phyloP scores from a whole-genome alignment of 37 sponge, comb jelly and placozoan genomes.

The Eunapius fragilis region DNA sequence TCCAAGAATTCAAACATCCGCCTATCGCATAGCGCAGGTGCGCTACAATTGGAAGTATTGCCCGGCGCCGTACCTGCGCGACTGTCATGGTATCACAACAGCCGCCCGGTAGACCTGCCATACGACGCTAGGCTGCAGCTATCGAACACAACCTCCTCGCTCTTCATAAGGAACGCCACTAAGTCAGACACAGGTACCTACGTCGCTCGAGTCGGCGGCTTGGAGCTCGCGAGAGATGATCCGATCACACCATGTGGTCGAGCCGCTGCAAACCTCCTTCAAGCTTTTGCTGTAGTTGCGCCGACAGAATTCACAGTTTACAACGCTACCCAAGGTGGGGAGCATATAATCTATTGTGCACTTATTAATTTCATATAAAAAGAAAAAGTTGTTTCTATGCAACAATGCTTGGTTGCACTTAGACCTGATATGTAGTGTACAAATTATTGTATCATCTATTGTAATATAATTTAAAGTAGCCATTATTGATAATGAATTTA shows the following conservation, averaged over 20 bases:
- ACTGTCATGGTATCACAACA: not conserved
- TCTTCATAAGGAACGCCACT: not conserved
- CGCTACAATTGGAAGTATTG: not conserved
- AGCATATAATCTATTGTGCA: not conserved
- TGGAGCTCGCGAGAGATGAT: not conserved
- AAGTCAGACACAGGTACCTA: not conserved
- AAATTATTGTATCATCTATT: too few relatives aligned
- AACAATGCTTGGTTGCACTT: too few relatives aligned
- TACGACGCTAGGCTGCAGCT: not conserved
- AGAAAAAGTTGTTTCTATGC: too few relatives aligned
- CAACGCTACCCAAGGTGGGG: not conserved
- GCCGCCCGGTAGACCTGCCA: not conserved
- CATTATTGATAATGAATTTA: too few relatives aligned
- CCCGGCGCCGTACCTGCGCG: not conserved
- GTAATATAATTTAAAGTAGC: too few relatives aligned
- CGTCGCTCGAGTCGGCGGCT: not conserved
- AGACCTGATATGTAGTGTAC: too few relatives aligned
- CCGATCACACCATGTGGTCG: not conserved
- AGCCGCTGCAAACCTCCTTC: not conserved
- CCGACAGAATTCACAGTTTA: not conserved
- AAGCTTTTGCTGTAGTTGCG: not conserved
- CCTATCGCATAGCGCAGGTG: not conserved
- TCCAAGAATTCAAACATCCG: not conserved
- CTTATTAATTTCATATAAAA: too few relatives aligned
- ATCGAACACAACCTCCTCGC: not conserved